Evolutionary conservation across 2,797 vertebrate genomes (phyloP).

Genomic region (Picus viridis): DNA sequence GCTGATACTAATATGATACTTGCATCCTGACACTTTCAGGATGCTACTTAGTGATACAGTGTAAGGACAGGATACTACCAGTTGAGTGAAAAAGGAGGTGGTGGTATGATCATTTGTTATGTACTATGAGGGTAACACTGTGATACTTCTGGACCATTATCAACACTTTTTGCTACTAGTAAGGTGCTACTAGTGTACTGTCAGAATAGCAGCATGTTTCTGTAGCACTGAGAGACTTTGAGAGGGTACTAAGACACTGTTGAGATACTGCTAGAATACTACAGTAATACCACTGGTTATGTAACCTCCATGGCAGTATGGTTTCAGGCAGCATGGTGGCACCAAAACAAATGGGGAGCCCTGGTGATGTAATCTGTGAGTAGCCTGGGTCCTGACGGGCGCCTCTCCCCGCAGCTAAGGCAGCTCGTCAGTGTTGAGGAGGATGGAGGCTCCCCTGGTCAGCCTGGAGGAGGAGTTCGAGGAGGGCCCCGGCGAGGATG

Average conservation of each 20-base stretch:
- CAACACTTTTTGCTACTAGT: background rate
- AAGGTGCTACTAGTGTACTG: background rate
- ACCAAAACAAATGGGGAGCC: rapidly evolving
- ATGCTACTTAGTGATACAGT: background rate
- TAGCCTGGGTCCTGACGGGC: background rate
- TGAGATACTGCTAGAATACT: background rate
- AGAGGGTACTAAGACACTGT: background rate
- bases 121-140: rapidly evolving
- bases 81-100: background rate
- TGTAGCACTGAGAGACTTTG: background rate
- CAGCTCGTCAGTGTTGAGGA: rapidly evolving
- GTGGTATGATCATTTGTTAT: background rate
- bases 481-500: background rate
- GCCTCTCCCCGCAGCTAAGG: conserved; percentile 7
- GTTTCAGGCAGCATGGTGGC: rapidly evolving
- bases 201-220: background rate
- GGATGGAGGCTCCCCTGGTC: conserved; percentile 64
- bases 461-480: conserved; percentile 68
- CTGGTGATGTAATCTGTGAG: background rate
- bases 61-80: background rate
- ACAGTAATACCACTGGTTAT: background rate
- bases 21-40: background rate
- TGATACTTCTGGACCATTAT: rapidly evolving
- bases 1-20: background rate
- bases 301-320: background rate